Evolutionary conservation across 2,113 vertebrate species (phyloP), one percentile per base, ranked within the genome.

Genomic region (Pedetes capensis): DNA sequence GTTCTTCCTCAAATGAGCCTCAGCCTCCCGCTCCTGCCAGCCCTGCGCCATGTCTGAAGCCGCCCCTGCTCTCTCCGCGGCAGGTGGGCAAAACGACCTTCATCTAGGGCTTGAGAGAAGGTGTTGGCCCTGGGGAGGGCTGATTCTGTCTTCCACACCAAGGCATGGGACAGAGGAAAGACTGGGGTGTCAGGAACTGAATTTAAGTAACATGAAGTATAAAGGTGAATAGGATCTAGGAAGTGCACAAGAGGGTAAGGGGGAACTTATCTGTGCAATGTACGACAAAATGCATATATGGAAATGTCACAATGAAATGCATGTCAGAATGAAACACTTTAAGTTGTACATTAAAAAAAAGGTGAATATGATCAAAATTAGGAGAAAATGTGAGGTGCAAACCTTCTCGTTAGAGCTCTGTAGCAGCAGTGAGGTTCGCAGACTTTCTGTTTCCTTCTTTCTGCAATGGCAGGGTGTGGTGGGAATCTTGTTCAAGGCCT

Each of bases 1-100:
- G 98, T 97, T 98, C 98, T 98, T 98, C 98, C 97, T 98, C 98
- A 98, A 98, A 96, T 93, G 87, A 98, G 97, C 96, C 97, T 97
- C 97, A 94, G 93, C 91, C 92, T 82, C 27, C 37, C 68, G 88
- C 92, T 74, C 39, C 22, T 8, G 49, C 82, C 44, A 97, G 94
- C 89, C 88, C 97, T 85, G 3, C 69, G 96, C 93, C 88, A 7
- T 0, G 0, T 91, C 18, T 82, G 94, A 98, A 74, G 32, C 86
- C 7, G 87, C 66, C 55, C 92, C 87, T 85, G 94, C 76, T 44
- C 80, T 85, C 51, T 0, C 14, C 66, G 96, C 95, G 94, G 97
- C 97, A 98, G 97, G 98, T 98, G 97, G 95, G 96, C 96, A 95
- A n/a, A 63, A 72, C 25, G 11, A 27, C 76, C 5, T 51, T 39